A percentile compares a stretch with the other conserved stretches of the same genome.
These are phyloP conservation scores for Crotalus viridis DNA, from an alignment of 2,113 vertebrate genomes.

Conservation along the genomic window DNA sequence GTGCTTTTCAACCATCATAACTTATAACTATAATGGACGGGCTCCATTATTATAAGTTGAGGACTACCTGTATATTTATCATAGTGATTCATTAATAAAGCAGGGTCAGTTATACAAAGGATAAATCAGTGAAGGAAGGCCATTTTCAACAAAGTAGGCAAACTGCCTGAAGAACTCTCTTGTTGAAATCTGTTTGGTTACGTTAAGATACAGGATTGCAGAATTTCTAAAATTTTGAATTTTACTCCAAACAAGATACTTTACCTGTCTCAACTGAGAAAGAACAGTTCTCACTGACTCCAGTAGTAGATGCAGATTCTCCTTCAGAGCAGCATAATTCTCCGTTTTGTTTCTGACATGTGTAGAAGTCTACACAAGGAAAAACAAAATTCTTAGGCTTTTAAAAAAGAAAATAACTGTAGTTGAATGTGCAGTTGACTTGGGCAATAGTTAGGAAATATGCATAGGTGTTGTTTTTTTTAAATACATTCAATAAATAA, in stretches of 20 bases:
- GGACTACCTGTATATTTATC: neutral
- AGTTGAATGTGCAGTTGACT: neutral
- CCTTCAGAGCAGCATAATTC: slow-evolving; percentile 63
- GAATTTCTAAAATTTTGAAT: neutral
- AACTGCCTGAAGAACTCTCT: neutral
- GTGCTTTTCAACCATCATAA: neutral
- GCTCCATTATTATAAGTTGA: neutral
- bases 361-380: slow-evolving; percentile 77
- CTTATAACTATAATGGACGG: neutral
- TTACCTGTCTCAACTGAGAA: slow-evolving; percentile 76
- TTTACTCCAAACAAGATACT: neutral
- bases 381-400: neutral
- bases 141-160: too few relatives aligned
- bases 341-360: slow-evolving; percentile 73
- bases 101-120: neutral
- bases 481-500: neutral
- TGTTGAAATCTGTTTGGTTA: neutral
- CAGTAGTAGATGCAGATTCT: slow-evolving; percentile 62
- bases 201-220: neutral
- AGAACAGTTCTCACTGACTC: slow-evolving; percentile 49
- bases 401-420: neutral
- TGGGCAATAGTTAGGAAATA: neutral
- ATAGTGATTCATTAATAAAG: neutral
- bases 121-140: neutral
- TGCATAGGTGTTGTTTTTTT: neutral